Conservation (phyloP, 2,888 invertebrate genomes). For the Sarcophaga caerulescens region DNA sequence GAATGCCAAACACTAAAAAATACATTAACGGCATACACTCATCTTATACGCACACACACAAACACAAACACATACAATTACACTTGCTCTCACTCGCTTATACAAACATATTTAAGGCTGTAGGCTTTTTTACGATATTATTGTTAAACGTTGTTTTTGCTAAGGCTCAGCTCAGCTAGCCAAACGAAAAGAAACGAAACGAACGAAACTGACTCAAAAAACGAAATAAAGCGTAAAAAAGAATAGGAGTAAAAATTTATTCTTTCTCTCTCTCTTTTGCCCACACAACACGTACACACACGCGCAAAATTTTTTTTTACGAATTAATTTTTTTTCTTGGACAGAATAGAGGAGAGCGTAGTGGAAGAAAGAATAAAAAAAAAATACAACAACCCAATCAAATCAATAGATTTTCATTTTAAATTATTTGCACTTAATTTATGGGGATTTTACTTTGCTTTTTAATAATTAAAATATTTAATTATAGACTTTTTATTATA, state of each 20-base stretch:
- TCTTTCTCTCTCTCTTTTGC: neutral
- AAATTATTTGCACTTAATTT: neutral
- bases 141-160: conserved; percentile 25
- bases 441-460: neutral
- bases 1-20: conserved; percentile 50
- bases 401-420: conserved; percentile 46
- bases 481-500: neutral
- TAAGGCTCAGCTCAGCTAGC: conserved; percentile 19
- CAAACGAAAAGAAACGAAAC: conserved; percentile 32
- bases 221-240: conserved; percentile 41
- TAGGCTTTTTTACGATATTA: conserved; percentile 30
- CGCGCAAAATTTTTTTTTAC: too few relatives aligned
- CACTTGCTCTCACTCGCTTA: conserved; percentile 10
- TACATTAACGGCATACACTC: conserved; percentile 30
- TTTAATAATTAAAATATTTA: neutral
- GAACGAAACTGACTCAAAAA: conserved; percentile 35
- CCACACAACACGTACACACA: conserved; percentile 32
- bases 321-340: neutral
- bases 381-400: conserved; percentile 28
- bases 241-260: conserved; percentile 37
- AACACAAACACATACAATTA: conserved; percentile 20
- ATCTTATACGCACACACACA: conserved; percentile 30
- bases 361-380: conserved; percentile 31
- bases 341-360: conserved; percentile 1
- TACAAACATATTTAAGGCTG: conserved; percentile 31